Conservation (phyloP, 2,797 vertebrate genomes). For the Glyptemys insculpta region DNA sequence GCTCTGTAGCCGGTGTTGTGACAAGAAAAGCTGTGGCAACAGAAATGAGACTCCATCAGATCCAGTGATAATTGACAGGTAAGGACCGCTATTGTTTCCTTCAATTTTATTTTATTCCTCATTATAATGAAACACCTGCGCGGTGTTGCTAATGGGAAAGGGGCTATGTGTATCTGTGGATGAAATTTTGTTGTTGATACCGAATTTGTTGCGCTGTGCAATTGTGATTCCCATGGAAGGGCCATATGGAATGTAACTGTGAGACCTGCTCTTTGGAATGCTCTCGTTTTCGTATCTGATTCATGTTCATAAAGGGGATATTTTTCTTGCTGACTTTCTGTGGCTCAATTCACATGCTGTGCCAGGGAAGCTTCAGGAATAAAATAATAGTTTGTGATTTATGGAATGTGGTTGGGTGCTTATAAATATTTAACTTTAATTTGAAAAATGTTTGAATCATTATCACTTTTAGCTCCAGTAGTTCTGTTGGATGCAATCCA, state of each 20-base stretch:
- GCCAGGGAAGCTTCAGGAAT: slow-evolving; percentile 85
- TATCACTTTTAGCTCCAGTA: slow-evolving; percentile 88
- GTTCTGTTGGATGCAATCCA: slow-evolving; percentile 84
- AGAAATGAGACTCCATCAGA: slow-evolving; percentile 99
- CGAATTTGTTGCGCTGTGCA: slow-evolving; percentile 67
- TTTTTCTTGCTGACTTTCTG: slow-evolving; percentile 81
- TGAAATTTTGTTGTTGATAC: slow-evolving; percentile 77
- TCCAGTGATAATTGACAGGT: slow-evolving; percentile 99
- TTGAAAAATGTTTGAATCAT: slow-evolving; percentile 89
- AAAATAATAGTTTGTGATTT: slow-evolving; percentile 89
- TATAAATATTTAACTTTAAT: slow-evolving; percentile 90
- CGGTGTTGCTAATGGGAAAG: slow-evolving; percentile 77
- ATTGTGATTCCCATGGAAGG: slow-evolving; percentile 72
- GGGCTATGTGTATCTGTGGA: slow-evolving; percentile 70
- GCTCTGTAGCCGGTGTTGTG: slow-evolving; percentile 92
- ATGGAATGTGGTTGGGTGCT: slow-evolving; percentile 87
- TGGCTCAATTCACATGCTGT: slow-evolving; percentile 79
- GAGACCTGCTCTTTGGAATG: slow-evolving; percentile 71
- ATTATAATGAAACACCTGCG: slow-evolving; percentile 85
- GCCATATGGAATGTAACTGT: slow-evolving; percentile 73
- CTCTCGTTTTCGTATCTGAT: slow-evolving; percentile 78
- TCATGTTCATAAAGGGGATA: slow-evolving; percentile 80
- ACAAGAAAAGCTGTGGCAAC: slow-evolving; percentile 99
- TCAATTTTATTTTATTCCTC: slow-evolving; percentile 70
- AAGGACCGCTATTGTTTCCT: slow-evolving; percentile 87